Conservation (phyloP, 2,113 vertebrate species). For the Uropsilus gracilis region DNA sequence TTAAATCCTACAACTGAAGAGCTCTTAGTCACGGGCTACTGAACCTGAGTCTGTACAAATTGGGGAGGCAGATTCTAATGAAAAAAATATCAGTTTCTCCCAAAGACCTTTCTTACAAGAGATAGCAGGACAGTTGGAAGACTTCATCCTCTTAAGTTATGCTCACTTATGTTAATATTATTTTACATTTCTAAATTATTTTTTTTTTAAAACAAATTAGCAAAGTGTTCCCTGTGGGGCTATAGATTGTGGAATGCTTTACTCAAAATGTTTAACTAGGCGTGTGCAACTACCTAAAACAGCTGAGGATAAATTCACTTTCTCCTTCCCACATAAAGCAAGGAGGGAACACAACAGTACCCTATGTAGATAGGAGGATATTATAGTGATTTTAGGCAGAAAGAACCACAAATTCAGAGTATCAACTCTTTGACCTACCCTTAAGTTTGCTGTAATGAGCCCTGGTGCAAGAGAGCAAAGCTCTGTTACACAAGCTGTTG, state of each 20-base stretch:
- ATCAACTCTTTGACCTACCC: too few species aligned
- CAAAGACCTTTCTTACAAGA: conserved; percentile 5
- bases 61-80: neutral
- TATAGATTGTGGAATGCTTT: neutral
- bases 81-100: neutral
- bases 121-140: neutral
- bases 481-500: too few species aligned
- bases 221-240: neutral
- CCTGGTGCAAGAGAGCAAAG: neutral
- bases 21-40: conserved; percentile 73
- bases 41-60: conserved; percentile 54
- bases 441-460: neutral
- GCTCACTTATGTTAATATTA: too few species aligned
- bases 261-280: neutral
- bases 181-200: too few species aligned
- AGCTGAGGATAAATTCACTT: neutral
- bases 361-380: too few species aligned
- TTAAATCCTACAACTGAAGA: conserved; percentile 80
- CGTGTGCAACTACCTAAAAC: neutral
- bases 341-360: rapidly evolving
- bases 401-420: neutral
- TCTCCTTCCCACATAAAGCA: neutral
- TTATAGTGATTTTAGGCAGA: too few species aligned
- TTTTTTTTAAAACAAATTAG: neutral
- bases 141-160: neutral